These are phyloP conservation scores for Bombyx huttoni DNA, from an alignment of 2,888 invertebrate species.

Conservation along the genomic window DNA sequence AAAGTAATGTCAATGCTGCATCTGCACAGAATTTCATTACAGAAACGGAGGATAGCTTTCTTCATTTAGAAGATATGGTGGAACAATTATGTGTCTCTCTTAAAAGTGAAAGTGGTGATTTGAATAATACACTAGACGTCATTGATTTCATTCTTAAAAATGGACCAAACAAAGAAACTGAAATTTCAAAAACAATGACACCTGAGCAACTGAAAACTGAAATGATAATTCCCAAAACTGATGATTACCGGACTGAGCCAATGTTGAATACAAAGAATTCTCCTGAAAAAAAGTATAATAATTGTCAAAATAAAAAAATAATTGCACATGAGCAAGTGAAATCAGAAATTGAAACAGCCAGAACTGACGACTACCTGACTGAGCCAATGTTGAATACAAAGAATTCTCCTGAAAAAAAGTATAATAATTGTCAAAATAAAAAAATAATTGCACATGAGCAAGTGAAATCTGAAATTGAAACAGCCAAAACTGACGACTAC, in stretches of 20 bases:
- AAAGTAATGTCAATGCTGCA: constrained; percentile 1
- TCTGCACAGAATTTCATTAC: constrained; percentile 14
- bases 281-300: not conserved
- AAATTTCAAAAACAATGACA: constrained; percentile 3
- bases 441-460: constrained; percentile 1
- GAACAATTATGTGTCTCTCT: constrained; percentile 20
- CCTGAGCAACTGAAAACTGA: constrained; percentile 3
- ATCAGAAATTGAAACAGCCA: constrained; percentile 4
- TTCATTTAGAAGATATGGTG: constrained; percentile 37
- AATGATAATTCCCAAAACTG: constrained; percentile 2
- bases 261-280: not conserved
- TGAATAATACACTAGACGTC: constrained; percentile 41
- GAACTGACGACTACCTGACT: constrained; percentile 1
- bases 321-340: constrained; percentile 3
- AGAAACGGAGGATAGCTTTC: constrained; percentile 35
- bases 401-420: not conserved
- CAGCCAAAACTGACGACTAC: constrained; percentile 3
- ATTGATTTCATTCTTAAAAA: constrained; percentile 40
- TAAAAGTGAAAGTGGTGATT: constrained; percentile 15
- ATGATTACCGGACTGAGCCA: constrained; percentile 1
- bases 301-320: not conserved
- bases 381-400: not conserved
- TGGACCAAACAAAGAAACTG: constrained; percentile 15
- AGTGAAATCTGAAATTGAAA: constrained; percentile 5
- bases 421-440: not conserved